Evolutionary conservation across 2,888 invertebrate genomes (phyloP), one percentile per base, ranked within the genome.

Genomic region (Pyrochroa serraticornis): DNA sequence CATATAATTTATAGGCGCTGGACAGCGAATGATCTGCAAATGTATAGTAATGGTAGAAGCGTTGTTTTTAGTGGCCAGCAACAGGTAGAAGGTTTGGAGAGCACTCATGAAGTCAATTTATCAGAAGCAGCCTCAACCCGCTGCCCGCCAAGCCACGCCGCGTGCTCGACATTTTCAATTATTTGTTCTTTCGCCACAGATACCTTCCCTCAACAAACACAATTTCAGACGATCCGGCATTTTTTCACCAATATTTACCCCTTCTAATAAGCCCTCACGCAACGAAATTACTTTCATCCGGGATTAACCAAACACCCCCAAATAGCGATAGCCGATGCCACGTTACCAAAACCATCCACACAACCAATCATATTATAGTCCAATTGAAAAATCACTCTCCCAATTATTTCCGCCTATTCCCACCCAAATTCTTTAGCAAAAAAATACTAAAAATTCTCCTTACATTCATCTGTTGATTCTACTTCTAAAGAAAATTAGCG

Each of bases 51-150:
- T 64, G 64, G 65, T 67, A 65, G 64, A 64, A 63, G 66, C 67
- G 70, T 68, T 71, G 71, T 71, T 71, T 72, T 71, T 72, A 70
- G 66, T 60, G 65, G 62, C 57, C 63, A 71, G 74, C 74, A 74
- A 75, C 74, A 75, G 74, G 74, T 74, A 74, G 71, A 72, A 58
- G 70, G 69, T 70, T 71, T 68, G 67, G 69, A 74, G 72, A 69
- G 70, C 70, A 70, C 72, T 74, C 70, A 71, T 71, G 71, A 70
- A 74, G 72, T 73, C 73, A 71, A 73, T 74, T 73, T 72, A 73
- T 73, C 71, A 73, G 69, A 66, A 69, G 67, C 67, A 66, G 66
- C 58, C 65, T 60, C 58, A 56, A 59, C 62, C 60, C 57, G 55
- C 62, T 63, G 64, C 46, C 63, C 62, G 51, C 54, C 62, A 65